phyloP scores from a whole-genome alignment of 2,797 vertebrate genomes.

The Tachyglossus aculeatus region DNA sequence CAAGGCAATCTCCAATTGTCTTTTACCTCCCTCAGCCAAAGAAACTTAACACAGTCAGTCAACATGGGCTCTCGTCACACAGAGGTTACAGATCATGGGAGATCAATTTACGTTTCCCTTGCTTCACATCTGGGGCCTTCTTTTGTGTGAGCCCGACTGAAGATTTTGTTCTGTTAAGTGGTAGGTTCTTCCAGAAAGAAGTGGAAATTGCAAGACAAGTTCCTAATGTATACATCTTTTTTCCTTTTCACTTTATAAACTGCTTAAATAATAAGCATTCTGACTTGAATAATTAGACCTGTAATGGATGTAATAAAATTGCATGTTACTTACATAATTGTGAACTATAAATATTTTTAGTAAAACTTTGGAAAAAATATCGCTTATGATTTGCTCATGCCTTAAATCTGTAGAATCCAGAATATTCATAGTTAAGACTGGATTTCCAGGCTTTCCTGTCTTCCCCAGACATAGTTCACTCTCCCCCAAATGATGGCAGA shows the following conservation, averaged over 20 bases:
- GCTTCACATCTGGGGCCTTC: conserved; percentile 41
- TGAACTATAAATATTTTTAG: conserved; percentile 63
- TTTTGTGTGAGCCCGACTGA: conserved; percentile 14
- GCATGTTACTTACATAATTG: conserved; percentile 53
- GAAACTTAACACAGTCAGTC: conserved; percentile 30
- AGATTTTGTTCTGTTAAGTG: neutral
- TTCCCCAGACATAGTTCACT: too few species aligned
- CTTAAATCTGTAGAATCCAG: conserved; percentile 7
- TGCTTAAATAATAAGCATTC: conserved; percentile 5
- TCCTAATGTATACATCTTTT: conserved; percentile 9
- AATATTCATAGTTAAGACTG: neutral
- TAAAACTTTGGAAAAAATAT: conserved; percentile 36
- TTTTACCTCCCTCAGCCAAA: conserved; percentile 48
- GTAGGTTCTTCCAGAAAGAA: neutral
- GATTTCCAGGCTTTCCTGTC: too few species aligned
- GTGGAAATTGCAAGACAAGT: conserved; percentile 24
- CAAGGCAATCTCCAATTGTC: conserved; percentile 40
- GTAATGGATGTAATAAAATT: conserved; percentile 60
- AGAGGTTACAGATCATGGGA: conserved; percentile 35
- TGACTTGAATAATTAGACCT: conserved; percentile 34
- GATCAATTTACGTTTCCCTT: conserved; percentile 54
- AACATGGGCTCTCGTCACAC: conserved; percentile 44
- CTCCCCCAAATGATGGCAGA: too few species aligned
- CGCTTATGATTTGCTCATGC: neutral
- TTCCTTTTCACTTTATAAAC: conserved; percentile 41